Evolutionary conservation across 2,888 invertebrate genomes (phyloP).

Genomic region (Busseola fusca): DNA sequence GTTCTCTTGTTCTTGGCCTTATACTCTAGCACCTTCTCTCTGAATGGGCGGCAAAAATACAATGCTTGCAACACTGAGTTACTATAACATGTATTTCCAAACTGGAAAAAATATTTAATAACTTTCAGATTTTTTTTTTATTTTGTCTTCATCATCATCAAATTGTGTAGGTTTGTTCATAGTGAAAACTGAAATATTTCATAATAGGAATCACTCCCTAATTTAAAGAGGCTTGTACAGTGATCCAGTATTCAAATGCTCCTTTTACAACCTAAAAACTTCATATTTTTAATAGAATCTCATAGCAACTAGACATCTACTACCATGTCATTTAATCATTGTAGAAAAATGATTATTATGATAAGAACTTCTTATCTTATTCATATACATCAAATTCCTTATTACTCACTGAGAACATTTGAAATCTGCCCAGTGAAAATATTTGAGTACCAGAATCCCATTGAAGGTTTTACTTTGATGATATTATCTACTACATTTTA

Average conservation of each 20-base stretch:
- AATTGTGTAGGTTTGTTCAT: neutral
- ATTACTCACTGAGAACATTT: slow-evolving; percentile 13
- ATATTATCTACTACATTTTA: slow-evolving; percentile 1
- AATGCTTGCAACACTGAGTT: slow-evolving; percentile 99
- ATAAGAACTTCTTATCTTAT: slow-evolving; percentile 44
- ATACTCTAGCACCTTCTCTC: slow-evolving; percentile 99
- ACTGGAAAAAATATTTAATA: slow-evolving; percentile 89
- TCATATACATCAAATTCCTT: slow-evolving; percentile 36
- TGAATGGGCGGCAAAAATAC: slow-evolving; percentile 99
- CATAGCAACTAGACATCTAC: slow-evolving; percentile 17
- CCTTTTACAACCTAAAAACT: neutral
- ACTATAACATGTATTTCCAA: slow-evolving; percentile 99
- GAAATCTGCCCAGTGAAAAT: slow-evolving; percentile 15
- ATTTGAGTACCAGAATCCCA: slow-evolving; percentile 22
- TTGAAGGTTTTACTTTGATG: slow-evolving; percentile 33
- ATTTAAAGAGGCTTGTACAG: slow-evolving; percentile 8
- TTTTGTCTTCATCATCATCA: neutral
- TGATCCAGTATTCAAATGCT: neutral
- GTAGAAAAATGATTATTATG: slow-evolving; percentile 17
- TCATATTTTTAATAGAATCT: slow-evolving; percentile 11
- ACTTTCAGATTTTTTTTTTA: neutral
- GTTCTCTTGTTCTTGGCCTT: slow-evolving; percentile 98
- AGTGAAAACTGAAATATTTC: slow-evolving; percentile 4
- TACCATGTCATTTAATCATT: slow-evolving; percentile 35
- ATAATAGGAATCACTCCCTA: neutral